A percentile compares a stretch with the other conserved stretches of the same genome.
Evolutionary conservation across 2,888 invertebrate species (phyloP).

Genomic region (Cybosia mesomella): DNA sequence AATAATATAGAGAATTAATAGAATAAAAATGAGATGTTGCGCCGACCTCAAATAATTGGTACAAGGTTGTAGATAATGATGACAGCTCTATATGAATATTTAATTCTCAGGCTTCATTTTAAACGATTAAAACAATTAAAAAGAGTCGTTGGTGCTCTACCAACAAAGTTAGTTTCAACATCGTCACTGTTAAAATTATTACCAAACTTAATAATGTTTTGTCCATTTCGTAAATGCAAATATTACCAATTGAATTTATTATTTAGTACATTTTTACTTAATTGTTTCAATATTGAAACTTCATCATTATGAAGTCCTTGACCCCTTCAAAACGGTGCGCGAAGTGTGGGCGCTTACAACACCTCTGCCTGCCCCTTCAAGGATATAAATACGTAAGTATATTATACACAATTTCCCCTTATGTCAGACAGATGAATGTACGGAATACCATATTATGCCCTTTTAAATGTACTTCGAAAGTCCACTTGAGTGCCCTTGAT

Average conservation of each 20-base stretch:
- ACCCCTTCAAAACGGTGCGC: not conserved
- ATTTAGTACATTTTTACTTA: not conserved
- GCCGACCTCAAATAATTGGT: too few species aligned
- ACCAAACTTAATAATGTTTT: not conserved
- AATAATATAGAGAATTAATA: too few species aligned
- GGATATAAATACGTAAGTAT: not conserved
- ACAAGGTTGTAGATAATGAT: too few species aligned
- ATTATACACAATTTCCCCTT: not conserved
- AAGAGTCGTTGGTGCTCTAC: not conserved
- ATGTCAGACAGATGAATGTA: not conserved
- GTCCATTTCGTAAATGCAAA: not conserved
- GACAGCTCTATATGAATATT: too few species aligned
- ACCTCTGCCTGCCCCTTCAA: conserved; percentile 1
- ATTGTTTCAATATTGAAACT: not conserved
- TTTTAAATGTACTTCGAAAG: conserved; percentile 25
- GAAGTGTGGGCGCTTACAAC: not conserved
- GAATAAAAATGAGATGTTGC: not conserved
- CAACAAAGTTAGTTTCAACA: not conserved
- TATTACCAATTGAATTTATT: not conserved
- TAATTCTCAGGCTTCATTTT: not conserved
- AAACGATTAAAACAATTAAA: not conserved
- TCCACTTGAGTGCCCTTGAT: conserved; percentile 29
- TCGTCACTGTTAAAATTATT: not conserved
- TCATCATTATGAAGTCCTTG: not conserved
- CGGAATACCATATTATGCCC: conserved; percentile 15